Conservation (phyloP, 1,140 invertebrate species). For the Heliconius melpomene region DNA sequence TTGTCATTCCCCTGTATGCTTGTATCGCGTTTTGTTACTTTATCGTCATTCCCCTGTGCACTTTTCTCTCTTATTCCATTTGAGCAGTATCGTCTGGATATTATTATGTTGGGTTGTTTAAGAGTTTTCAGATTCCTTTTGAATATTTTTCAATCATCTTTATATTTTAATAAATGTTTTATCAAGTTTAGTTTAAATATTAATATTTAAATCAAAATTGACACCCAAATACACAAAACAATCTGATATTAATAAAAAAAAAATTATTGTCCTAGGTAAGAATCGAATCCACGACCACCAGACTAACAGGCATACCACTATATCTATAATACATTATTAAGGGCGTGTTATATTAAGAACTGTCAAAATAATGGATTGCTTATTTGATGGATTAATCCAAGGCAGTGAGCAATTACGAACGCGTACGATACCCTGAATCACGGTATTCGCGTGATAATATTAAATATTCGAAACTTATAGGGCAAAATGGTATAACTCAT, state of each 20-base stretch:
- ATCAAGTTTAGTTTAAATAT: too few relatives aligned
- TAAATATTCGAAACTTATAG: background rate
- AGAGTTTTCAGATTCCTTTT: background rate
- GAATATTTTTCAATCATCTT: background rate
- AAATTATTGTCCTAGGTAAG: background rate
- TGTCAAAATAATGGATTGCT: constrained; percentile 35
- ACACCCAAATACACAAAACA: too few relatives aligned
- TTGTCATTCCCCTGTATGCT: constrained; percentile 35
- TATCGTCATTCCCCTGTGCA: constrained; percentile 2
- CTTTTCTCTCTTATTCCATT: constrained; percentile 23
- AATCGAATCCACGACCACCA: background rate
- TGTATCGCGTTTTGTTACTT: constrained; percentile 32
- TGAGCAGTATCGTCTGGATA: constrained; percentile 16
- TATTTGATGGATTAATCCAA: constrained; percentile 33
- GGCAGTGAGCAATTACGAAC: constrained; percentile 33
- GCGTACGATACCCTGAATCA: constrained; percentile 29
- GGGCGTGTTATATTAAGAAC: constrained; percentile 12
- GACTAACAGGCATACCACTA: background rate
- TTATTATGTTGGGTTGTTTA: background rate
- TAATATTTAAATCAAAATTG: too few relatives aligned
- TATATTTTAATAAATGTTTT: too few relatives aligned
- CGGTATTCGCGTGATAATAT: constrained; percentile 18
- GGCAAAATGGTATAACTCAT: background rate
- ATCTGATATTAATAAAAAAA: too few relatives aligned
- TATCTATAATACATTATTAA: constrained; percentile 7